These are phyloP conservation scores for Ecliptopera silaceata DNA, from an alignment of 2,888 invertebrate genomes.

Conservation along the genomic window DNA sequence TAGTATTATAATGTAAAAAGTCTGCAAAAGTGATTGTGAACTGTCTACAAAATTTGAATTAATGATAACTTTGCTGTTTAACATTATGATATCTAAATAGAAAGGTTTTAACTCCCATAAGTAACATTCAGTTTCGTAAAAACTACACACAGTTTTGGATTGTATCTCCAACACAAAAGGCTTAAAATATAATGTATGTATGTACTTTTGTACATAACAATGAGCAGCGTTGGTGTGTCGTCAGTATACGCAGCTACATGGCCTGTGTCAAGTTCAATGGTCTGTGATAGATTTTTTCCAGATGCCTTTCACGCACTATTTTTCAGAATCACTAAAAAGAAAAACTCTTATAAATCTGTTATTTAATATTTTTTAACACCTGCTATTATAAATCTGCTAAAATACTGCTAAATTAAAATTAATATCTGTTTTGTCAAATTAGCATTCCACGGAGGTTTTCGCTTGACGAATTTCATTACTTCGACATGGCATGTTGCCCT, in stretches of 20 bases:
- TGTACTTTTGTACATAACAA: slow-evolving; percentile 30
- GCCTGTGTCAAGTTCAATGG: slow-evolving; percentile 36
- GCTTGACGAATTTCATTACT: too few relatives aligned
- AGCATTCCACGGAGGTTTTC: too few relatives aligned
- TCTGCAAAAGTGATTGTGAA: too few relatives aligned
- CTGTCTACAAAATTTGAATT: too few relatives aligned
- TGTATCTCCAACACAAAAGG: slow-evolving; percentile 7
- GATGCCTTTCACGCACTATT: slow-evolving; percentile 21
- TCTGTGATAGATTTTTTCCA: slow-evolving; percentile 32
- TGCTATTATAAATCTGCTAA: too few relatives aligned
- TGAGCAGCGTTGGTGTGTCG: slow-evolving; percentile 32
- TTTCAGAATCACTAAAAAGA: slow-evolving; percentile 18
- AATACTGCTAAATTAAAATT: too few relatives aligned
- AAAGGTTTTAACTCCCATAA: too few relatives aligned
- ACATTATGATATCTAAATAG: background rate
- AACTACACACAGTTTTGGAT: background rate
- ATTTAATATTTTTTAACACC: slow-evolving; percentile 11
- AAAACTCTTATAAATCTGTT: slow-evolving; percentile 17
- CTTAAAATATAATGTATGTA: background rate
- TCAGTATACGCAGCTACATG: slow-evolving; percentile 29
- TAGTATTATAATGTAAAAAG: too few relatives aligned
- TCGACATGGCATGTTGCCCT: too few relatives aligned
- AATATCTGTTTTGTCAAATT: too few relatives aligned
- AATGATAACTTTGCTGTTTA: too few relatives aligned
- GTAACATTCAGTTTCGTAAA: slow-evolving; percentile 4